A percentile compares a stretch with the other conserved stretches of the same genome.
Evolutionary conservation across 1,140 invertebrate species (phyloP).

Genomic region (Ips nitidus): DNA sequence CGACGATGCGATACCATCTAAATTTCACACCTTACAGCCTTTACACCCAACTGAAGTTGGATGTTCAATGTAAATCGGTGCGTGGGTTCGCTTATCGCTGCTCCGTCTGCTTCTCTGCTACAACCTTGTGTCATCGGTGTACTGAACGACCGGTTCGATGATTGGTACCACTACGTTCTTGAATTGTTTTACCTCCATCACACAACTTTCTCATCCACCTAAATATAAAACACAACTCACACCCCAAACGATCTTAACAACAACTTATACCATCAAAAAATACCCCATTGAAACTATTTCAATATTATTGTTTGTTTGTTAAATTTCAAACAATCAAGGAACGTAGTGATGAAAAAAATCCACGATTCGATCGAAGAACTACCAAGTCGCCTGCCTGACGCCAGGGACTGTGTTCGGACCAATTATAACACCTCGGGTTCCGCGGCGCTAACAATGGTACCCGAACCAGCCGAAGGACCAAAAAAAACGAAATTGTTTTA

Average conservation of each 20-base stretch:
- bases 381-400: constrained; percentile 35
- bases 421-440: constrained; percentile 40
- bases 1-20: constrained; percentile 22
- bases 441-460: constrained; percentile 36
- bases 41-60: constrained; percentile 27
- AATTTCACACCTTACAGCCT: constrained; percentile 36
- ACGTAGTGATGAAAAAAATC: not conserved
- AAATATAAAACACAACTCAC: not conserved
- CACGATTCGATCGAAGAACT: constrained; percentile 26
- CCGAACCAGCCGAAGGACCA: constrained; percentile 13
- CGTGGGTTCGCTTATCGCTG: constrained; percentile 32
- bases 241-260: no score
- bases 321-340: not conserved
- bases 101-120: constrained; percentile 23
- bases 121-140: constrained; percentile 30
- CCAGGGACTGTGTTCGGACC: constrained; percentile 34
- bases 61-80: constrained; percentile 35
- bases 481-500: constrained; percentile 17
- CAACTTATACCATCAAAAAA: no score
- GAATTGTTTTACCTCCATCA: no score
- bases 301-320: no score
- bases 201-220: no score
- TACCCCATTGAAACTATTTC: no score
- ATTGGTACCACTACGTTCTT: no score
- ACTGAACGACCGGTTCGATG: constrained; percentile 14